Evolutionary conservation across 2,797 vertebrate genomes (phyloP), one percentile per base, ranked within the genome.

Genomic region (Enteromius unitaeniatus): DNA sequence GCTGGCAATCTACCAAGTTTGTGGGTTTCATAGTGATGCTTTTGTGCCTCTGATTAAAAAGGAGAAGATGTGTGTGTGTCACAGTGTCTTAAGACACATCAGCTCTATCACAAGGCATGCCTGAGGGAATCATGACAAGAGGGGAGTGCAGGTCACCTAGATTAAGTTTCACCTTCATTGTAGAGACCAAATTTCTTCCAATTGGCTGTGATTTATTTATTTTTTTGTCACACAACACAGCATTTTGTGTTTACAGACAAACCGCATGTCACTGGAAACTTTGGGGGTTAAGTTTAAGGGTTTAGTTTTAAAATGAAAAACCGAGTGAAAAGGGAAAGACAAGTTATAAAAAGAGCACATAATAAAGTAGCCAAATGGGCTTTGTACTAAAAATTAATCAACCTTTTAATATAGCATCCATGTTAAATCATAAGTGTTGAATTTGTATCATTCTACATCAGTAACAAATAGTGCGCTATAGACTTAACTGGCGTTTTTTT

Each of bases 71-170:
- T 82, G 28, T 79, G 45, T 53, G 62, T 83, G 64, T 53, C 45
- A 37, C 51, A 26, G 45, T 67, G 53, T 77, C 81, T 67, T 86
- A 77, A 84, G 64, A 84, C 86, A 83, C 79, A 86, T 84, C 47
- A 58, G 4, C 49, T 53, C 10, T n/a, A 53, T 81, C 64, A 82
- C 60, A 80, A 77, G 86, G 78, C 68, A 73, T 53, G 73, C 85
- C 77, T 70, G 42, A 82, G 55, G 80, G 47, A 70, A 45, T 19
- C 37, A 21, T 64, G 73, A 62, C 34, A 34, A 65, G 51, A 78
- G 78, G 9, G 26, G 70, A 75, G 40, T 15, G 17, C 55, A 26
- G 80, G 40, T 79, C 62, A 79, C 14, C 28, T 17, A 37, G 47
- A 53, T 68, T 28, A 68, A 34, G 45, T 78, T 64, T 78, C 14